phyloP scores from a whole-genome alignment of 2,113 vertebrate species.

The Neoarius graeffei region DNA sequence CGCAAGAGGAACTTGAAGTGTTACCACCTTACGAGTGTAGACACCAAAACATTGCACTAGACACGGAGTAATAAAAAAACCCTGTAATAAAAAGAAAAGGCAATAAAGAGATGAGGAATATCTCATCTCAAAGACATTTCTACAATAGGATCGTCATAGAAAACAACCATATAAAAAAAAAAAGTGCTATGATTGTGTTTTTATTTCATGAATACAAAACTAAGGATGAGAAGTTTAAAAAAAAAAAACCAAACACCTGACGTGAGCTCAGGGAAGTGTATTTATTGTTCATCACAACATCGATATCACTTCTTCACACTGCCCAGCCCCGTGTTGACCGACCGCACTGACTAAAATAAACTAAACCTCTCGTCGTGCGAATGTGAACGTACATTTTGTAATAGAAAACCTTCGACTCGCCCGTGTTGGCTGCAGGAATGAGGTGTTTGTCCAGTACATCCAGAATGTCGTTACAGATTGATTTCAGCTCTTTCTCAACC shows the following conservation, averaged over 20 bases:
- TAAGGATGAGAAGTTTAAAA: neutral
- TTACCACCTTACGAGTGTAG: neutral
- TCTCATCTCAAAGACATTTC: no score
- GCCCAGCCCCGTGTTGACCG: no score
- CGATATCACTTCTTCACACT: neutral
- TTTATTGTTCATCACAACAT: neutral
- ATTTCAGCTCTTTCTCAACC: slow-evolving; percentile 96
- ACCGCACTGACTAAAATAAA: neutral
- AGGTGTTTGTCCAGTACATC: slow-evolving; percentile 97
- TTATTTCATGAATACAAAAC: neutral
- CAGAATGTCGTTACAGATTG: slow-evolving; percentile 97
- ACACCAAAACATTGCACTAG: neutral
- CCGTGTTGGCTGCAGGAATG: slow-evolving; percentile 92
- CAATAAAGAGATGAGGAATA: no score
- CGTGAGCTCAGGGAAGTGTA: neutral
- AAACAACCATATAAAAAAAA: no score
- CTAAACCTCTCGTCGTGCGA: neutral
- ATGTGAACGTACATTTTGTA: slow-evolving; percentile 92
- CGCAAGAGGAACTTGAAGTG: neutral
- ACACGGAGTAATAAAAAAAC: neutral
- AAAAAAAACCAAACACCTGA: neutral
- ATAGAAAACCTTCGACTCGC: slow-evolving; percentile 99
- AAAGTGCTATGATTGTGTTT: no score
- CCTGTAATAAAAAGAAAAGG: neutral
- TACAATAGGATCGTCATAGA: no score